These are phyloP conservation scores for Quadriops clusia DNA, from an alignment of 2,888 invertebrate genomes.

Conservation along the genomic window DNA sequence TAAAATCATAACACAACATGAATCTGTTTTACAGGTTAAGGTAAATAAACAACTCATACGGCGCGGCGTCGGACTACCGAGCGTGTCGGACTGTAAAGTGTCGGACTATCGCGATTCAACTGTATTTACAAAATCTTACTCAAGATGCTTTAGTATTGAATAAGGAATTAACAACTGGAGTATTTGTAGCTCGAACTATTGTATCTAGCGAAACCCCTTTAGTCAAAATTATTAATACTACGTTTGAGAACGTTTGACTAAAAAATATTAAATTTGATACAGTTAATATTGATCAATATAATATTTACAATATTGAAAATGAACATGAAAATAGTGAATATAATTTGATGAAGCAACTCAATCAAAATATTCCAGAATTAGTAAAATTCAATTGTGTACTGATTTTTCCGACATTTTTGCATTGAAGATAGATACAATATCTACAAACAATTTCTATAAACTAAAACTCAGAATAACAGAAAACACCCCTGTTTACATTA, in stretches of 20 bases:
- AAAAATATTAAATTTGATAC: not conserved
- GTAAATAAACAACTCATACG: too few relatives aligned
- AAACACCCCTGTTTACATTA: slow-evolving; percentile 15
- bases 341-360: not conserved
- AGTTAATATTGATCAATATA: slow-evolving; percentile 1
- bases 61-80: too few relatives aligned
- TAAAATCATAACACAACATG: too few relatives aligned
- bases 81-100: too few relatives aligned
- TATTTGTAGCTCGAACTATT: too few relatives aligned
- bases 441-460: slow-evolving; percentile 19
- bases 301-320: not conserved
- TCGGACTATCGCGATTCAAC: too few relatives aligned
- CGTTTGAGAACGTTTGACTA: not conserved
- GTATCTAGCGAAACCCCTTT: too few relatives aligned
- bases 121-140: too few relatives aligned
- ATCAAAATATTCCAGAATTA: not conserved
- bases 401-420: slow-evolving; percentile 15
- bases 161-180: too few relatives aligned
- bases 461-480: slow-evolving; percentile 15
- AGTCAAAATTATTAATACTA: slow-evolving; percentile 12
- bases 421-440: slow-evolving; percentile 14
- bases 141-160: too few relatives aligned
- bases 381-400: slow-evolving; percentile 7
- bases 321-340: slow-evolving; percentile 1
- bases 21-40: too few relatives aligned